Conservation (phyloP, 2,113 vertebrate genomes). For the Lipotes vexillifer region DNA sequence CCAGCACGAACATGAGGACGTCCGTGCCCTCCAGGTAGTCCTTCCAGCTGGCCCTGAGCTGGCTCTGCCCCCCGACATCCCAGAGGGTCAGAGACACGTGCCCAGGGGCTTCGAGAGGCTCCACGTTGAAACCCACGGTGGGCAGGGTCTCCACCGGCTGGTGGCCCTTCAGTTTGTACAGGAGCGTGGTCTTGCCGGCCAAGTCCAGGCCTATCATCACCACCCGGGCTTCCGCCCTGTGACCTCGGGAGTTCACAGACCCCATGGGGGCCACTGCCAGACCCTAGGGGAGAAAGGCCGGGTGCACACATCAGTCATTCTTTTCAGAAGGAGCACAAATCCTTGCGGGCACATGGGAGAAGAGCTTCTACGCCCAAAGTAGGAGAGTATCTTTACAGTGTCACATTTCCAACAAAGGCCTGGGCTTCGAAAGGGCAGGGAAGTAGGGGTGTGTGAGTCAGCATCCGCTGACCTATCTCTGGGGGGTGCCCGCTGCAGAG, state of each 20-base stretch:
- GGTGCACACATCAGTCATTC: neutral
- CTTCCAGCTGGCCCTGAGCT: conserved; percentile 87
- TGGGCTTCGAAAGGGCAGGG: neutral
- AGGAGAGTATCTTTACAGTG: neutral
- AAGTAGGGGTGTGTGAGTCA: neutral
- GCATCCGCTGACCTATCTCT: neutral
- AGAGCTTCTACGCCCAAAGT: neutral
- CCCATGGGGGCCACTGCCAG: conserved; percentile 66
- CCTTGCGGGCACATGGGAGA: neutral
- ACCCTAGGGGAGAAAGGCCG: neutral
- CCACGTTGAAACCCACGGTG: conserved; percentile 91
- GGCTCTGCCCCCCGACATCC: conserved; percentile 89
- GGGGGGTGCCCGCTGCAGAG: neutral
- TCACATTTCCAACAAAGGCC: neutral
- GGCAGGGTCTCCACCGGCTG: conserved; percentile 85
- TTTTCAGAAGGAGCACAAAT: neutral
- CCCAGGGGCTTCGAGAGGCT: conserved; percentile 82
- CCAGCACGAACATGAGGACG: conserved; percentile 87
- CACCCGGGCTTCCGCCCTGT: conserved; percentile 70
- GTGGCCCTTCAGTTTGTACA: conserved; percentile 82
- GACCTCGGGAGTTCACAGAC: conserved; percentile 74
- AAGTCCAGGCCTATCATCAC: conserved; percentile 81
- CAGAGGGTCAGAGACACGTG: conserved; percentile 83
- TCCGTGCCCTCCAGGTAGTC: conserved; percentile 84
- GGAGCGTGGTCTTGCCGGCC: conserved; percentile 80